A percentile compares a stretch with the other conserved stretches of the same genome.
phyloP scores from a whole-genome alignment of 2,113 vertebrate genomes.

The Turnix velox region DNA sequence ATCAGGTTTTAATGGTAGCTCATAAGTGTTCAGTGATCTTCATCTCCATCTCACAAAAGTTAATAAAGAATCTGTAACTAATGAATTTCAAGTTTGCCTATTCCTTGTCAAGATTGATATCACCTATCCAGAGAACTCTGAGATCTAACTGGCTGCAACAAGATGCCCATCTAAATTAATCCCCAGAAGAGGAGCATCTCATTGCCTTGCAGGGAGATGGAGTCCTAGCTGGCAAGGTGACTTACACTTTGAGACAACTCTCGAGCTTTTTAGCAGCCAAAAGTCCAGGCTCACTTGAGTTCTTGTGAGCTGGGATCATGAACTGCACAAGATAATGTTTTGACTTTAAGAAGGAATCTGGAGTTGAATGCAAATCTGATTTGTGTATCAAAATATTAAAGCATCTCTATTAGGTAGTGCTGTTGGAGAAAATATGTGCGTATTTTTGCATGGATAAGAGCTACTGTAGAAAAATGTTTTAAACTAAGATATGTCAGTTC shows the following conservation, averaged over 20 bases:
- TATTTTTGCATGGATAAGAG: neutral
- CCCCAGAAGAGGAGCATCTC: neutral
- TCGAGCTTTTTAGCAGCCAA: neutral
- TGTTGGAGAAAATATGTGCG: neutral
- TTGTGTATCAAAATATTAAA: neutral
- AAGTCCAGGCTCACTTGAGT: neutral
- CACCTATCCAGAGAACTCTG: neutral
- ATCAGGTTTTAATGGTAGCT: neutral
- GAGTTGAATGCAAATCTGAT: neutral
- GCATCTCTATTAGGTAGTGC: neutral
- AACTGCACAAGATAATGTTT: neutral
- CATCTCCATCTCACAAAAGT: neutral
- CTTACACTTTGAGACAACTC: neutral
- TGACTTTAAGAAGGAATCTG: neutral
- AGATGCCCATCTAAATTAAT: neutral
- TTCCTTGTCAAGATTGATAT: neutral
- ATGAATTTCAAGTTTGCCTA: neutral
- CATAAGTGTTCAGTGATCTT: neutral
- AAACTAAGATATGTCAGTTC: slow-evolving; percentile 7
- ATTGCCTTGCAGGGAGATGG: neutral
- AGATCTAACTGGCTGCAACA: neutral
- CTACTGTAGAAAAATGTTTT: slow-evolving; percentile 3
- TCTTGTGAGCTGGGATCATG: neutral
- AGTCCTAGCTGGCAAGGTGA: neutral
- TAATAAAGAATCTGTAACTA: neutral